Base-by-base conservation (phyloP, 1,140 invertebrate genomes). In the Rhynchophorus ferrugineus region DNA sequence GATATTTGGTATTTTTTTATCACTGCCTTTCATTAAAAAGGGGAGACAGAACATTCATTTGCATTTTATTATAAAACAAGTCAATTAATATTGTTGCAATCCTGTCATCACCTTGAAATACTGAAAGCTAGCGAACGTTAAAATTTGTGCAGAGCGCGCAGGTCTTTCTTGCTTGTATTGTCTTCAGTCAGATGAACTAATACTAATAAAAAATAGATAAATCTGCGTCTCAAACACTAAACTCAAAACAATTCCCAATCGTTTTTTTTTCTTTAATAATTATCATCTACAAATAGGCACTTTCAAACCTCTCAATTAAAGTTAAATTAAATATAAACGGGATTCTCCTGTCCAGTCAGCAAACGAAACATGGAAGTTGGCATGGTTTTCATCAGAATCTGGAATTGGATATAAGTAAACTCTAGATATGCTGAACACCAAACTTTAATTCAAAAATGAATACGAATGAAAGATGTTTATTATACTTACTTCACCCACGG, bases 341-440 rank as follows among this genome's bases (percentile, higher is more conserved):
- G 96, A 68, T 92, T 93, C 76, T 99, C 96, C 76, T 99, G 96
- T 49, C 96, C 96, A 52, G 96, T 99, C 66, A 99, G 76, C 69
- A 99, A 78, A 64, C 95, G 83, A 78, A 97, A 99, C 91, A 99
- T 98, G 44, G 96, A 98, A 52, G 96, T 99, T 56, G 96, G 96
- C 96, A 99, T 99, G 43, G 96, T 99, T 75, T 98, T 98, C 95
- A 99, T 98, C 57, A 97, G 80, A 64, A 99, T 99, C 93, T 97
- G 42, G 39, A 64, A 66, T 20, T 37, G 45, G n/a, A n/a, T n/a
- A n/a, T n/a, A n/a, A n/a, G n/a, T n/a, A n/a, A n/a, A n/a, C n/a
- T n/a, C n/a, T n/a, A n/a, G n/a, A n/a, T n/a, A n/a, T n/a, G n/a
- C n/a, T n/a, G n/a, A n/a, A n/a, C n/a, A n/a, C n/a, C n/a, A n/a